Evolutionary conservation across 2,888 invertebrate species (phyloP).

Genomic region (Agonum fuliginosum): DNA sequence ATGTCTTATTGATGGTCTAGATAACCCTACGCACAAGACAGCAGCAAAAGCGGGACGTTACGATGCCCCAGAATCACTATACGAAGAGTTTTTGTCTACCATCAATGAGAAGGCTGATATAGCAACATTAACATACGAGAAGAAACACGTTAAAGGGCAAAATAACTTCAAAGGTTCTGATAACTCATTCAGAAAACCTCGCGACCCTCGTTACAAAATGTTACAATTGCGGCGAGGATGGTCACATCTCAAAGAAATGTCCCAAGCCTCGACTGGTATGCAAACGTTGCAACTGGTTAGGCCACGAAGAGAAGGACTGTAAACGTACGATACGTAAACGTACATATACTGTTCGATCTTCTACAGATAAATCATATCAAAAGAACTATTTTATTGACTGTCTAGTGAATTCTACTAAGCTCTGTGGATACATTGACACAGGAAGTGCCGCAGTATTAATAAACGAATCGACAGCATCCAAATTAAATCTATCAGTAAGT

Average conservation of each 20-base stretch:
- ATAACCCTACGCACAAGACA: constrained; percentile 51
- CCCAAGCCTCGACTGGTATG: background rate
- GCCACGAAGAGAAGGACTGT: background rate
- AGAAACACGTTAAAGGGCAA: background rate
- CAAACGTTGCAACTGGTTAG: background rate
- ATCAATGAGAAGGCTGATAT: background rate
- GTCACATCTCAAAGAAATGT: background rate
- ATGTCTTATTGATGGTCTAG: constrained; percentile 60
- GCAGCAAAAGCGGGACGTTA: constrained; percentile 43
- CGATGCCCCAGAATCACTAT: background rate
- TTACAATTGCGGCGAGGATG: background rate
- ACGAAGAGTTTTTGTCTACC: background rate
- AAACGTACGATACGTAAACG: background rate
- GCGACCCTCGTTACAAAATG: too few species aligned
- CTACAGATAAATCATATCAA: background rate
- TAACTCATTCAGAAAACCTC: background rate
- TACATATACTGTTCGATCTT: background rate
- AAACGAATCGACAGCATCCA: background rate
- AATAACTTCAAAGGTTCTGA: too few species aligned
- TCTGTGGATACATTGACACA: background rate
- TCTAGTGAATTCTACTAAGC: background rate
- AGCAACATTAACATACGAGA: background rate
- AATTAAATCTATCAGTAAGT: background rate
- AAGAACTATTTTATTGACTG: background rate
- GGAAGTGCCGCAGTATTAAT: background rate